Conservation (phyloP, 2,888 invertebrate species). For the Machimus atricapillus region DNA sequence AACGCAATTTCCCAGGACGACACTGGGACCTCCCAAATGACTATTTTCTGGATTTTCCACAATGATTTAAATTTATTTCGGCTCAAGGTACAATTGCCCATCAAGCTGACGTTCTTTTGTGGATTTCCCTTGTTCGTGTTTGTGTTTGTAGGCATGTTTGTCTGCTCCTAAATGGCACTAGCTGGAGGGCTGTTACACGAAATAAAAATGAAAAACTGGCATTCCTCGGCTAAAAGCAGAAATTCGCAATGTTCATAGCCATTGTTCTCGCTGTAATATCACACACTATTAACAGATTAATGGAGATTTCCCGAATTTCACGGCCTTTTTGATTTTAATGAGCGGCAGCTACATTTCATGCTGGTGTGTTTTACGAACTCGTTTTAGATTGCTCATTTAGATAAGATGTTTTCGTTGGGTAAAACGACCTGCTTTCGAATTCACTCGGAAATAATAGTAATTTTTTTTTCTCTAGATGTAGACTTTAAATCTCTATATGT, state of each 20-base stretch:
- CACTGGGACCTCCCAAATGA: background rate
- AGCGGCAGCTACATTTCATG: background rate
- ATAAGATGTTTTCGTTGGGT: background rate
- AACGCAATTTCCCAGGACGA: background rate
- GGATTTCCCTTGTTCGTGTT: background rate
- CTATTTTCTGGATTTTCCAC: background rate
- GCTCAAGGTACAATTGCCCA: background rate
- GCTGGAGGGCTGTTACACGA: background rate
- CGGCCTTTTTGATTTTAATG: background rate
- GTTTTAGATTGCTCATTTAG: background rate
- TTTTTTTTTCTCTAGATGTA: background rate
- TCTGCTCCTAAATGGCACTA: background rate
- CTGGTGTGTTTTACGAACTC: background rate
- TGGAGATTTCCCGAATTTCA: background rate
- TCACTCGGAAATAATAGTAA: background rate
- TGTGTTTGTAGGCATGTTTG: background rate
- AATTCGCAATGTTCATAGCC: background rate
- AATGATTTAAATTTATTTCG: background rate
- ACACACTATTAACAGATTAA: background rate
- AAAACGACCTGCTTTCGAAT: background rate
- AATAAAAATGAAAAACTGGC: background rate
- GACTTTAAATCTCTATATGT: background rate
- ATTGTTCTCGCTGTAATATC: background rate
- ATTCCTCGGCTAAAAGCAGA: background rate
- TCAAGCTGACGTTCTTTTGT: background rate